Evolutionary conservation across 2,888 invertebrate genomes (phyloP).

Genomic region (Drosophila atroscutellata): DNA sequence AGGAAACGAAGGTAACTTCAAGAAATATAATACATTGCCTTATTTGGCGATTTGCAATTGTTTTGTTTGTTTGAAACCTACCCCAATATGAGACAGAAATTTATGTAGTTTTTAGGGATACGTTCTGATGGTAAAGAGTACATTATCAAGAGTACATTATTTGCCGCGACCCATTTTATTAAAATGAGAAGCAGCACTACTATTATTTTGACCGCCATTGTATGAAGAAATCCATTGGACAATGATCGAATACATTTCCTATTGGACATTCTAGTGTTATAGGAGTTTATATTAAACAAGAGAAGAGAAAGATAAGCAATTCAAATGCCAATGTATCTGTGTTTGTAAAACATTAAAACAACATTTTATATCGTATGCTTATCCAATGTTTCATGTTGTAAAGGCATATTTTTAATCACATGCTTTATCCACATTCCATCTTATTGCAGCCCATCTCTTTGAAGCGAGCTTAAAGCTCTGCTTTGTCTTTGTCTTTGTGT

Average conservation of each 20-base stretch:
- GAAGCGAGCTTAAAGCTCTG: neutral
- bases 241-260: constrained; percentile 10
- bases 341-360: neutral
- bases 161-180: neutral
- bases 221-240: neutral
- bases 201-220: neutral
- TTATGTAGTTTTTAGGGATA: neutral
- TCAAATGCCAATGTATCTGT: neutral
- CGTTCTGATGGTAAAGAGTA: neutral
- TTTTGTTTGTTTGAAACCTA: constrained; percentile 46
- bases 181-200: neutral
- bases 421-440: too few relatives aligned
- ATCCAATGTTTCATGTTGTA: neutral
- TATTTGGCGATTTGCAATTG: constrained; percentile 19
- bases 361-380: neutral
- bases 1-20: constrained; percentile 18
- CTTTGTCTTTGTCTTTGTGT: neutral
- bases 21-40: constrained; percentile 4
- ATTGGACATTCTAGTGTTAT: neutral
- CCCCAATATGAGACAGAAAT: constrained; percentile 48
- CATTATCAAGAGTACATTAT: neutral
- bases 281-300: neutral
- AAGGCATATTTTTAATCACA: neutral
- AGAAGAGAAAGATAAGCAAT: neutral
- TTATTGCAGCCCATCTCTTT: neutral